Base-by-base conservation (phyloP, 2,113 vertebrate species). In the Pedetes capensis region DNA sequence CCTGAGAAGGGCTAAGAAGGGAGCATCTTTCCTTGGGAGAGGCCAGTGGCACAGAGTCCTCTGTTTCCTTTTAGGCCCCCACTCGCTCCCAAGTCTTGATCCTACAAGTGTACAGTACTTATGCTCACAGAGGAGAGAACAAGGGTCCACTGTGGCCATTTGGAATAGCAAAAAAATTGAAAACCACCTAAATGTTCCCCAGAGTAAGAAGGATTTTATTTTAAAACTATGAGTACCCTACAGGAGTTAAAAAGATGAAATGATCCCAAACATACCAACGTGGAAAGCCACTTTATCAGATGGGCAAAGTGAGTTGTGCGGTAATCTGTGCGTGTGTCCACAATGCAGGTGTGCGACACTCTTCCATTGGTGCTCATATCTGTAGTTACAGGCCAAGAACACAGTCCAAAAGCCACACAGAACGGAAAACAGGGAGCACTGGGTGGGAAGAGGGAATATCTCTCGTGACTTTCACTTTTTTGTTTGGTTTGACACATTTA, bases 401-500 rank as follows among this genome's bases (percentile, higher is more conserved):
- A 59, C 47, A 44, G 39, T 47, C 75, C 72, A 17, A 17, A 49
- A 84, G 69, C 63, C 55, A 63, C 27, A 4, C 5, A 14, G 57
- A 59, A 74, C 23, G 14, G 42, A 34, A 88, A 63, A 49, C 51
- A 87, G 10, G 42, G 63, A 75, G 11, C 11, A n/a, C 0, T 22
- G 32, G 57, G 7, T 14, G 57, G 18, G 20, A 9, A 23, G 2
- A 34, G 34, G 44, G 47, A 9, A 2, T 64, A 37, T 82, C n/a
- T 64, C 79, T 29, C 44, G 42, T 66, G 78, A 78, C 44, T 81
- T 81, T 61, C 81, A 63, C 34, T 37, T 55, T 80, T 83, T 72
- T 53, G 69, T 89, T 95, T 95, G 68, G 44, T 81, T 95, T 61
- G 42, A 95, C 75, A 93, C 88, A 79, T 92, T 91, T 78, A 89